Conservation (phyloP, 2,888 invertebrate species). For the Rapana venosa region DNA sequence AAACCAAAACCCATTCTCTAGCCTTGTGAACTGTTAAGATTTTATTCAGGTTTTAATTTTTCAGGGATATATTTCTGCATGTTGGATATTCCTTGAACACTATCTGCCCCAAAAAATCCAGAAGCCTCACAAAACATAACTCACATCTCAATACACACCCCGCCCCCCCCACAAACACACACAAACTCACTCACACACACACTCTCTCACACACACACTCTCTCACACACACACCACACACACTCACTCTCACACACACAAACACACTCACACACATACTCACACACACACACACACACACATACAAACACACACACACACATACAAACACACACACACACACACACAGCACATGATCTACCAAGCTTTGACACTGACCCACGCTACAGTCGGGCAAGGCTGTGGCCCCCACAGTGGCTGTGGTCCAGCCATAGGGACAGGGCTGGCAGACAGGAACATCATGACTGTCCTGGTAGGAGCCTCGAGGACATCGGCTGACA, state of each 20-base stretch:
- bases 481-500: constrained; percentile 94
- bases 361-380: constrained; percentile 50
- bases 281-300: not conserved
- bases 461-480: constrained; percentile 94
- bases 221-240: not conserved
- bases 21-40: too few relatives aligned
- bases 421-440: constrained; percentile 95
- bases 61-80: too few relatives aligned
- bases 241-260: not conserved
- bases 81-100: too few relatives aligned
- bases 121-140: too few relatives aligned
- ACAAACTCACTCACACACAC: not conserved
- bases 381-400: constrained; percentile 78
- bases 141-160: not conserved
- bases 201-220: not conserved
- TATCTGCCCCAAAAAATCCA: too few relatives aligned
- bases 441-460: constrained; percentile 92
- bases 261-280: not conserved
- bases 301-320: not conserved
- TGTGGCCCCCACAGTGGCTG: constrained; percentile 87
- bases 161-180: too few relatives aligned
- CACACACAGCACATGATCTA: not conserved
- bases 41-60: too few relatives aligned
- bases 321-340: not conserved
- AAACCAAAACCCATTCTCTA: too few relatives aligned